A percentile compares a stretch with the other conserved stretches of the same genome.
phyloP scores from a whole-genome alignment of 2,113 vertebrate species.

The Platichthys stellatus region DNA sequence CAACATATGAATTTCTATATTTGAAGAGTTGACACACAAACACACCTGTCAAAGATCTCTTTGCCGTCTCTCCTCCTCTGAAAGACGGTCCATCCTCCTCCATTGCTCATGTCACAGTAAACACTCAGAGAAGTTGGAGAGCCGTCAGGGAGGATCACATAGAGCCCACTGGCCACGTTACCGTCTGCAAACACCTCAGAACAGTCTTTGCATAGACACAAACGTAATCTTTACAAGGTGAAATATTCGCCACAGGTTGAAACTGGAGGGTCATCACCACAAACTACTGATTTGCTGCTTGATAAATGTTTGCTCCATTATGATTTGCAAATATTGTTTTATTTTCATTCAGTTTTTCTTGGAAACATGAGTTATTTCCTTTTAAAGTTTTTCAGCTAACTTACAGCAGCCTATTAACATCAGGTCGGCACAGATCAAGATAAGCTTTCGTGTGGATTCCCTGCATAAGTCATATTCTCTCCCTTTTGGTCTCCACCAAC shows the following conservation, averaged over 20 bases:
- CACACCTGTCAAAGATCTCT: slow-evolving; percentile 88
- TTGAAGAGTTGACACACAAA: background rate
- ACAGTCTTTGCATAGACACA: slow-evolving; percentile 55
- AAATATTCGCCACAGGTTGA: background rate
- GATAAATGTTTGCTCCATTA: too few relatives aligned
- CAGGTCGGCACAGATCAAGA: too few relatives aligned
- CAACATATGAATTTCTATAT: background rate
- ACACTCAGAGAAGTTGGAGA: slow-evolving; percentile 78
- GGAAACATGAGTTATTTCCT: too few relatives aligned
- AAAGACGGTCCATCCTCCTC: slow-evolving; percentile 93
- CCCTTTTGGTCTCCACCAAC: too few relatives aligned
- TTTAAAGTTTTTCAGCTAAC: too few relatives aligned
- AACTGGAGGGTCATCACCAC: background rate
- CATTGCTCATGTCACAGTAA: slow-evolving; percentile 88
- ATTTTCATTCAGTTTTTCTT: too few relatives aligned
- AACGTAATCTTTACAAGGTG: background rate
- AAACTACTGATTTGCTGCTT: too few relatives aligned
- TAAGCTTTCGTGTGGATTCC: too few relatives aligned
- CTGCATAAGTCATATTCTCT: too few relatives aligned
- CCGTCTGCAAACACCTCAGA: slow-evolving; percentile 79
- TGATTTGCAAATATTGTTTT: too few relatives aligned
- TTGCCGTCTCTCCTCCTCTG: slow-evolving; percentile 89
- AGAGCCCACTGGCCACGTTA: slow-evolving; percentile 84
- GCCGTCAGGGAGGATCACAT: slow-evolving; percentile 85
- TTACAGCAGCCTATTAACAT: too few relatives aligned